Evolutionary conservation across 2,797 vertebrate genomes (phyloP).

Genomic region (Semaprochilodus insignis): DNA sequence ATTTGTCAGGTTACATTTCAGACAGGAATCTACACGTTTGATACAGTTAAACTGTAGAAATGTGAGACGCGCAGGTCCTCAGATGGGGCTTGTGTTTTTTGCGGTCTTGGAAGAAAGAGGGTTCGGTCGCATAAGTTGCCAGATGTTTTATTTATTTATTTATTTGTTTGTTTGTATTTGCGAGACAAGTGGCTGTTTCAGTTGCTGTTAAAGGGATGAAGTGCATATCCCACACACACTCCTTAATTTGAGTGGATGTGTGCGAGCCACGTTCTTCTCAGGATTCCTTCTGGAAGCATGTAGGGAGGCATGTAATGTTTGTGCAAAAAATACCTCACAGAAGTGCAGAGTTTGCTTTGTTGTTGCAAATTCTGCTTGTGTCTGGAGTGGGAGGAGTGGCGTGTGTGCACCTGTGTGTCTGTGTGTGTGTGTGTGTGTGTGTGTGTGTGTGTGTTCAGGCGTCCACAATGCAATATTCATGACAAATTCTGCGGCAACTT

Average conservation of each 20-base stretch:
- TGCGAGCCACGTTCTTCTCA: conserved; percentile 8
- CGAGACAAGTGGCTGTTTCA: background rate
- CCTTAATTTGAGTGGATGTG: conserved; percentile 13
- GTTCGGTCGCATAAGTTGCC: background rate
- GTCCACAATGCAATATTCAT: conserved; percentile 79
- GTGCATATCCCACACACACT: background rate
- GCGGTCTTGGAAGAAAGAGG: background rate
- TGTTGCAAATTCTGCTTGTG: conserved; percentile 46
- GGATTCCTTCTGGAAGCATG: conserved; percentile 33
- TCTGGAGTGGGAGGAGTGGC: conserved; percentile 28
- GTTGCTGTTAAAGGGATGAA: background rate
- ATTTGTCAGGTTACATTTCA: conserved; percentile 48
- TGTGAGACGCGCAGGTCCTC: background rate
- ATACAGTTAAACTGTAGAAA: background rate
- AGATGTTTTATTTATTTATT: background rate
- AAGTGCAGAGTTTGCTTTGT: conserved; percentile 56
- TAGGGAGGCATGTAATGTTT: conserved; percentile 44
- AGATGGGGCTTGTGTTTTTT: background rate
- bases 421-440: background rate
- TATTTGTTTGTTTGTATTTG: background rate
- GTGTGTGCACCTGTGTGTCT: conserved; percentile 4
- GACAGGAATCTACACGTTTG: background rate
- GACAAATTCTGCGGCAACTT: conserved; percentile 73
- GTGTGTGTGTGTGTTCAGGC: conserved; percentile 29
- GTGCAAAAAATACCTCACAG: conserved; percentile 38